Conservation (phyloP, 2,888 invertebrate species). For the Carabus problematicus region DNA sequence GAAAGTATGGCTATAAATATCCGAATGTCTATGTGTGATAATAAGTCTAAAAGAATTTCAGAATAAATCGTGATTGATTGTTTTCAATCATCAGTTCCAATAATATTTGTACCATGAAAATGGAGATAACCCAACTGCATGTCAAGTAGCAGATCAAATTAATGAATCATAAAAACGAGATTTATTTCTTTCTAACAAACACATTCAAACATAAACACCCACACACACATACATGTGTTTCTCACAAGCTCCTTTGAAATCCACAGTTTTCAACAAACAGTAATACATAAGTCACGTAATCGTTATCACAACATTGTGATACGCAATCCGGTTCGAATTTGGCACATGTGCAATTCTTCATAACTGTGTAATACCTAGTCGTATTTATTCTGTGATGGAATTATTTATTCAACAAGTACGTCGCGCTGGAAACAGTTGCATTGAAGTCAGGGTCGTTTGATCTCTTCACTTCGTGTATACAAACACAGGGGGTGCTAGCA, state of each 20-base stretch:
- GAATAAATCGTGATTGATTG: conserved; percentile 1
- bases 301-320: too few relatives aligned
- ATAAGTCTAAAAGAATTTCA: background rate
- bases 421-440: too few relatives aligned
- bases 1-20: too few relatives aligned
- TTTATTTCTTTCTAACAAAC: background rate
- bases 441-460: background rate
- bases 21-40: too few relatives aligned
- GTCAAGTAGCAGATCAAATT: background rate
- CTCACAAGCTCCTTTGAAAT: conserved; percentile 1
- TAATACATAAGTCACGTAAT: too few relatives aligned
- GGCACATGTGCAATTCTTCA: too few relatives aligned
- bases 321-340: too few relatives aligned
- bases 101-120: conserved; percentile 5
- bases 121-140: conserved; percentile 6
- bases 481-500: background rate
- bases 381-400: too few relatives aligned
- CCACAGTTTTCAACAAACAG: too few relatives aligned
- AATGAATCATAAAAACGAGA: conserved; percentile 7
- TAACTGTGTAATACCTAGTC: too few relatives aligned
- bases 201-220: background rate
- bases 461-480: background rate
- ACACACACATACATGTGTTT: background rate
- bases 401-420: too few relatives aligned
- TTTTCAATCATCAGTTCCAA: background rate